phyloP scores from a whole-genome alignment of 1,140 invertebrate species.

The Orchestia grillus region DNA sequence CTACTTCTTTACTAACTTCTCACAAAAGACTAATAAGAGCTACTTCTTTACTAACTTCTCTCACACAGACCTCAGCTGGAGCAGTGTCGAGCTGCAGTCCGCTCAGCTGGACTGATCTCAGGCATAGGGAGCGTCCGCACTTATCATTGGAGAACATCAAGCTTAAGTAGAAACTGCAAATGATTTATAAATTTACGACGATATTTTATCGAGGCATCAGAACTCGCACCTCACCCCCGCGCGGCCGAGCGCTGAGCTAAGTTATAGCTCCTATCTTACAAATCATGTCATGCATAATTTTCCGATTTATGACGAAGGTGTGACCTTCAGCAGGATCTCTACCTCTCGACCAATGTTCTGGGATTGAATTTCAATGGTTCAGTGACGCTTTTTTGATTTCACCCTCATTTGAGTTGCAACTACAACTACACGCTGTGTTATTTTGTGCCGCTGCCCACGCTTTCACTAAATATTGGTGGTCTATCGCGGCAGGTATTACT shows the following conservation, averaged over 20 bases:
- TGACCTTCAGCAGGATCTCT: conserved; percentile 35
- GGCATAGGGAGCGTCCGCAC: neutral
- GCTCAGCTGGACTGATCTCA: neutral
- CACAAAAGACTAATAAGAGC: neutral
- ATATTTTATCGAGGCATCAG: conserved; percentile 38
- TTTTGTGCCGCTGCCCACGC: neutral
- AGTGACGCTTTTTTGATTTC: neutral
- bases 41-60: neutral
- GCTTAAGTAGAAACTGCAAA: conserved; percentile 7
- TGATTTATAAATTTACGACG: conserved; percentile 28
- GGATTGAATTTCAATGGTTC: neutral
- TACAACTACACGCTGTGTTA: neutral
- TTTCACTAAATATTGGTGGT: neutral
- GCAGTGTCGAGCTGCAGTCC: neutral
- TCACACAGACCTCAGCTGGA: neutral
- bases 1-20: neutral
- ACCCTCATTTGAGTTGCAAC: neutral
- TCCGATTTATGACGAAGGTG: conserved; percentile 40
- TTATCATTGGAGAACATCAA: conserved; percentile 14
- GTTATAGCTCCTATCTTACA: conserved; percentile 30
- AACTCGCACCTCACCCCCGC: neutral
- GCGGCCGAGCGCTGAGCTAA: neutral
- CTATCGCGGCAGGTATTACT: neutral
- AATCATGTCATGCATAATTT: conserved; percentile 51
- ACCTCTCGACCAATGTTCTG: neutral